Evolutionary conservation across 1,140 invertebrate genomes (phyloP).

Genomic region (Anthonomus grandis): DNA sequence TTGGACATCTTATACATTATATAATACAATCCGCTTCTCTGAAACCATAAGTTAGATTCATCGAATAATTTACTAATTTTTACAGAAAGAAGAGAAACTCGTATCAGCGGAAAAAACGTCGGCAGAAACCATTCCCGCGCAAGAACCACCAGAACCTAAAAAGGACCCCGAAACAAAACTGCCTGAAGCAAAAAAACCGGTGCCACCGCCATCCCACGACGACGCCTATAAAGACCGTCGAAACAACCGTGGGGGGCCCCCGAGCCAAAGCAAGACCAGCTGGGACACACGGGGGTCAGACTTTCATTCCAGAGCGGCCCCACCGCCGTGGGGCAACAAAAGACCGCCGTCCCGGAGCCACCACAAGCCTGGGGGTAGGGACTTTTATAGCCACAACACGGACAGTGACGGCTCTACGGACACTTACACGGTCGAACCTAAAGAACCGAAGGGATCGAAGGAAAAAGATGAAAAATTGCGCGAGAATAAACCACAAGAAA

Average conservation of each 20-base stretch:
- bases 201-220: slow-evolving; percentile 33
- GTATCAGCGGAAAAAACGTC: slow-evolving; percentile 41
- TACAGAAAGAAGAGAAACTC: slow-evolving; percentile 41
- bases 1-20: too few species aligned
- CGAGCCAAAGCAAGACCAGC: slow-evolving; percentile 30
- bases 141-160: slow-evolving; percentile 21
- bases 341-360: slow-evolving; percentile 23
- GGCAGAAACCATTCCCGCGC: slow-evolving; percentile 52
- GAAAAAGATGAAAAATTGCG: slow-evolving; percentile 61
- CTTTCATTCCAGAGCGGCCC: slow-evolving; percentile 22
- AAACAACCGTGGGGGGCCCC: slow-evolving; percentile 36
- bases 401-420: slow-evolving; percentile 61
- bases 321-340: slow-evolving; percentile 16
- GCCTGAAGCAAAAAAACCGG: slow-evolving; percentile 29
- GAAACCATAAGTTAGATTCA: too few species aligned
- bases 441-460: slow-evolving; percentile 51
- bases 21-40: too few species aligned
- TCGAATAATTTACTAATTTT: too few species aligned
- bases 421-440: slow-evolving; percentile 52
- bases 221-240: slow-evolving; percentile 47
- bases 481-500: slow-evolving; percentile 49
- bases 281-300: slow-evolving; percentile 45
- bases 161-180: slow-evolving; percentile 19
- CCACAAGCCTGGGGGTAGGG: slow-evolving; percentile 34
- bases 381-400: slow-evolving; percentile 50